phyloP scores from a whole-genome alignment of 2,888 invertebrate genomes.

The Stenodera caucasica region DNA sequence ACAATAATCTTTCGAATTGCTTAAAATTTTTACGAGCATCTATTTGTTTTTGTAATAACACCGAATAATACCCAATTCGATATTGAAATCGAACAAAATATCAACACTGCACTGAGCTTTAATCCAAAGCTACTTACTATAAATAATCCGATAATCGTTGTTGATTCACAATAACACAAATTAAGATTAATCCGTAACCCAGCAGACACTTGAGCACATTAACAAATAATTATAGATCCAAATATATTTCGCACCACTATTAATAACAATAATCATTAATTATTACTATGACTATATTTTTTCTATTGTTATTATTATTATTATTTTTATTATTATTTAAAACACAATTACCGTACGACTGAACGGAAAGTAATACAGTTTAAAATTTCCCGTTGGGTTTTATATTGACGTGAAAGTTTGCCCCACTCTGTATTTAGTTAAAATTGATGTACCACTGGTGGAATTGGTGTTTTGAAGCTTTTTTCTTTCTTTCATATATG shows the following conservation, averaged over 20 bases:
- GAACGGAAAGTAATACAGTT: conserved; percentile 54
- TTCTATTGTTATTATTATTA: not conserved
- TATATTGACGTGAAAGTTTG: conserved; percentile 57
- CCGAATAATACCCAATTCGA: too few species aligned
- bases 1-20: too few species aligned
- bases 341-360: conserved; percentile 31
- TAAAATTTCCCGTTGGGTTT: conserved; percentile 55
- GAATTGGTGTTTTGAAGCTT: conserved; percentile 44
- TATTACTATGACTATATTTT: not conserved
- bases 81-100: too few species aligned
- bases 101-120: conserved; percentile 7
- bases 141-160: conserved; percentile 21
- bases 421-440: conserved; percentile 46
- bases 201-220: conserved; percentile 32
- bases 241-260: conserved; percentile 27
- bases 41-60: conserved; percentile 1
- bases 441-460: conserved; percentile 41
- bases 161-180: conserved; percentile 13
- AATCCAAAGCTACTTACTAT: conserved; percentile 25
- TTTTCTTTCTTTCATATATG: conserved; percentile 13
- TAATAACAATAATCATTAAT: conserved; percentile 19
- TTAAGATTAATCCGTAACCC: conserved; percentile 33
- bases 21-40: too few species aligned
- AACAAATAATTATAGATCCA: conserved; percentile 28
- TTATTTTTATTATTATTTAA: not conserved